A percentile compares a stretch with the other conserved stretches of the same genome.
Conservation (phyloP, 2,113 vertebrate species). For the Xenus cinereus region DNA sequence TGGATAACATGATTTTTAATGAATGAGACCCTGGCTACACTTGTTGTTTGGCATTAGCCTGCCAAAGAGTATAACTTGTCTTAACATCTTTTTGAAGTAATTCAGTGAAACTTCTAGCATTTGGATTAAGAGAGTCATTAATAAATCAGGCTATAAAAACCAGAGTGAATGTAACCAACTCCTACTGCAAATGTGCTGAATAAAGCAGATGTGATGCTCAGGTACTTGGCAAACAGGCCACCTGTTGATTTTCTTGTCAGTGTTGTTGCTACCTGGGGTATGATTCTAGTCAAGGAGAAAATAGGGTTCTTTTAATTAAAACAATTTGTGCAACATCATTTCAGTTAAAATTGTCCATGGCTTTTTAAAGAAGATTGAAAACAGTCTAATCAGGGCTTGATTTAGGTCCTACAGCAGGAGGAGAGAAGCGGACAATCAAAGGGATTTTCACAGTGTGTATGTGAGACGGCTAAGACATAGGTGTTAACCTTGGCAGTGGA, state of each 20-base stretch:
- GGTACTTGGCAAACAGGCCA: constrained; percentile 20
- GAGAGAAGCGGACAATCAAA: background rate
- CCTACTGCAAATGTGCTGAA: constrained; percentile 16
- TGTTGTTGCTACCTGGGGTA: constrained; percentile 17
- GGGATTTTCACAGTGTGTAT: background rate
- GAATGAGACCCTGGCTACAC: background rate
- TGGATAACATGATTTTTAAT: background rate
- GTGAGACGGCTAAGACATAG: constrained; percentile 6
- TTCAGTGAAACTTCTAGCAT: constrained; percentile 33
- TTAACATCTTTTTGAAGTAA: constrained; percentile 42
- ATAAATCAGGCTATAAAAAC: constrained; percentile 18
- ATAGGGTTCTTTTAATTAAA: constrained; percentile 56
- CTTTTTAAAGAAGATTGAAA: constrained; percentile 53
- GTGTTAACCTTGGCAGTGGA: background rate
- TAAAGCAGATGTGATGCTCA: background rate
- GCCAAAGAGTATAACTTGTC: background rate
- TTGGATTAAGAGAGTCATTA: constrained; percentile 35
- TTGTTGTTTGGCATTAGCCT: background rate
- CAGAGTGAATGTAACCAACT: background rate
- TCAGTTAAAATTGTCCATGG: constrained; percentile 18
- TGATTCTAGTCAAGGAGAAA: constrained; percentile 45
- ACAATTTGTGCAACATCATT: background rate
- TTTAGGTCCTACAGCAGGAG: background rate
- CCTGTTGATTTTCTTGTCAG: constrained; percentile 35
- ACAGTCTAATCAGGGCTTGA: background rate